Conservation (phyloP, 1,140 invertebrate species). For the Leptinotarsa defecta region DNA sequence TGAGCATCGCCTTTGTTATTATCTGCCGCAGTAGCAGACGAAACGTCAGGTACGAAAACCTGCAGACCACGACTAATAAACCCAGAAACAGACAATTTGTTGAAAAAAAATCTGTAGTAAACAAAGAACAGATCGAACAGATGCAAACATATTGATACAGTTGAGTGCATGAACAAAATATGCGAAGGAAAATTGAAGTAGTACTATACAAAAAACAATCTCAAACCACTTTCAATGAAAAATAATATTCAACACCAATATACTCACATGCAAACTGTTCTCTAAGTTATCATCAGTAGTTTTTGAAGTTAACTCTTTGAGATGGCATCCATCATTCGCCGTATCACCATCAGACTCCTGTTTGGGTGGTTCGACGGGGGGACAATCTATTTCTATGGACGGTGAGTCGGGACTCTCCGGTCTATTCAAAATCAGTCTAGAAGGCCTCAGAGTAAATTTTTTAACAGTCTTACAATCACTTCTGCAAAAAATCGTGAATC, state of each 20-base stretch:
- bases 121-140: too few species aligned
- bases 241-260: background rate
- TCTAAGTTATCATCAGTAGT: background rate
- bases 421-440: slow-evolving; percentile 11
- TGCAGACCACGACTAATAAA: too few species aligned
- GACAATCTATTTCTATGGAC: slow-evolving; percentile 15
- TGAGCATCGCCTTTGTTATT: too few species aligned
- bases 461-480: slow-evolving; percentile 31
- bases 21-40: too few species aligned
- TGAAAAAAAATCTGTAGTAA: too few species aligned
- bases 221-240: too few species aligned
- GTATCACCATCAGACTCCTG: background rate
- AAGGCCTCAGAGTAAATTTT: slow-evolving; percentile 29
- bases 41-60: too few species aligned
- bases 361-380: background rate
- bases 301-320: background rate
- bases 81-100: too few species aligned
- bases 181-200: too few species aligned
- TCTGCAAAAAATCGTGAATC: background rate
- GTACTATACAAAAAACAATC: too few species aligned
- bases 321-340: background rate
- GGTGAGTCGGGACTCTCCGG: slow-evolving; percentile 32
- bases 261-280: background rate
- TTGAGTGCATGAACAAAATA: too few species aligned
- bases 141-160: too few species aligned